Evolutionary conservation across 2,797 vertebrate species (phyloP).

Genomic region (Centropyge bicolor): DNA sequence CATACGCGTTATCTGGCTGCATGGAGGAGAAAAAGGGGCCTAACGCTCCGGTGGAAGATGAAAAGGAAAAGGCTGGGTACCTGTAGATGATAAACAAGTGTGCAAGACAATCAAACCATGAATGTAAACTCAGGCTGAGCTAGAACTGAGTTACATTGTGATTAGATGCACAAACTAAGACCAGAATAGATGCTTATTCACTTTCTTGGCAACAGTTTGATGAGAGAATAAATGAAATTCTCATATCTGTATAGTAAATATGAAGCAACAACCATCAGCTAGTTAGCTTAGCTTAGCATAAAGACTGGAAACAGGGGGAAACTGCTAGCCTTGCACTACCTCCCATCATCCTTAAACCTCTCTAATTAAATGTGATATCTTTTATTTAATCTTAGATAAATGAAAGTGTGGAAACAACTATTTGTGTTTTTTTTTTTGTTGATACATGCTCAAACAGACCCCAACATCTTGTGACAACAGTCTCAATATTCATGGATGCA

Average conservation of each 20-base stretch:
- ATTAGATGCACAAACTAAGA: not conserved
- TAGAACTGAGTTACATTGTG: not conserved
- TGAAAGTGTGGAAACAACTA: too few species aligned
- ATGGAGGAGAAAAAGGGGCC: not conserved
- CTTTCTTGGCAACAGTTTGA: not conserved
- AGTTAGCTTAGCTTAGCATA: conserved; percentile 3
- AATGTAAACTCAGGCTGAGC: not conserved
- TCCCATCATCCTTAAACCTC: not conserved
- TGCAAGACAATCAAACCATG: not conserved
- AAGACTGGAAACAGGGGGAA: not conserved
- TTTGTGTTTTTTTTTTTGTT: too few species aligned
- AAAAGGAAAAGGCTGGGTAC: not conserved
- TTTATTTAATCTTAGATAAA: not conserved
- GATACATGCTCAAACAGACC: not conserved
- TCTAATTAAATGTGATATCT: not conserved
- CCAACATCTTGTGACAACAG: not conserved
- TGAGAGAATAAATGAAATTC: not conserved
- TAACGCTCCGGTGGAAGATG: conserved; percentile 1
- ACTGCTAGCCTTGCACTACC: not conserved
- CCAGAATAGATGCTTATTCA: not conserved
- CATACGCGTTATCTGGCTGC: conserved; percentile 31
- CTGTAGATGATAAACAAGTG: not conserved
- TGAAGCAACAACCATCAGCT: not conserved
- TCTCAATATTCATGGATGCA: too few species aligned
- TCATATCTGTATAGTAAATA: not conserved